Evolutionary conservation across 2,888 invertebrate genomes (phyloP), one percentile per base, ranked within the genome.

Genomic region (Acanthosoma haemorrhoidale): DNA sequence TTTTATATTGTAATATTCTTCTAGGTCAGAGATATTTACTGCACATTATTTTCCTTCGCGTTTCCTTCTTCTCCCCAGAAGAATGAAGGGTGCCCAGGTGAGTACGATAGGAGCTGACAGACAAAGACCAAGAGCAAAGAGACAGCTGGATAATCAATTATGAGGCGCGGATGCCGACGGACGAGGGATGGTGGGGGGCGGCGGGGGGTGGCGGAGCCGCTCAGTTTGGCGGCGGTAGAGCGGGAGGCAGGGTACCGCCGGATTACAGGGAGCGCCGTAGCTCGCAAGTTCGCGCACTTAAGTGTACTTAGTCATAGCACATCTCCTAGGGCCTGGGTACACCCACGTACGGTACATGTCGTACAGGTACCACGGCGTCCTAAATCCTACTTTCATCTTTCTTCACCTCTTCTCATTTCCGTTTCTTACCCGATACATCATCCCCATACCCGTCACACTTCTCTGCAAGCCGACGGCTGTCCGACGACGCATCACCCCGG

Each of bases 131-230:
- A 59, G 32, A 59, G 32, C 32, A 59, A 32, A 32, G 59, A 59
- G 59, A 63, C 70, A 15, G 38, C 39, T 39, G 32, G 34, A 63
- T 63, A 63, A 63, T 63, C 63, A 63, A 63, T 63, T 63, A 63
- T 25, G 64, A 64, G 39, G 15, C 11, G 11, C 3, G 3, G 4
- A 13, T 25, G 41, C 3, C 5, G 8, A 61, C 13, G 18, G 57
- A 21, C 11, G 31, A 16, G 8, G 41, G 41, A 11, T 0, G 41
- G 67, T 18, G 15, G 67, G 43, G n/a, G 21, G 51, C 18, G 16
- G 63, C 11, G 38, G 63, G 61, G 25, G 64, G 21, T 2, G 29
- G 21, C 5, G 25, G 13, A 38, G 25, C 21, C 11, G 25, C 5
- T 29, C 34, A 68, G 68, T 68, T 29, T 18, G 43, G 68, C 68